phyloP scores from a whole-genome alignment of 2,888 invertebrate species.

The Andrena bucephala region DNA sequence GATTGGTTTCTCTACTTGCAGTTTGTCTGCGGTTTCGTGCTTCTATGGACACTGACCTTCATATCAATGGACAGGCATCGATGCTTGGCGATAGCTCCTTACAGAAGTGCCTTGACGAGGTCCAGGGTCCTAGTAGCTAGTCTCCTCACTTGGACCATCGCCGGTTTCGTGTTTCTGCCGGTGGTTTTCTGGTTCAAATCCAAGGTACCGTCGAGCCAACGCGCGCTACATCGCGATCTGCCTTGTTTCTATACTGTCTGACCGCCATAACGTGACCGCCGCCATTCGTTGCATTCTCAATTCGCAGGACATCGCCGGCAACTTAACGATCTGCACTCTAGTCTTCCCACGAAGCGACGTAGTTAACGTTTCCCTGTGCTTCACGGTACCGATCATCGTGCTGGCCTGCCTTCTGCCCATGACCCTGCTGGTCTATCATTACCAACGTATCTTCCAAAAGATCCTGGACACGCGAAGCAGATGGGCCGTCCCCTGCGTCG shows the following conservation, averaged over 20 bases:
- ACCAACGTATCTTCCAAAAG: conserved; percentile 86
- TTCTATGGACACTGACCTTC: conserved; percentile 87
- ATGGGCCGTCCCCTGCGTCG: conserved; percentile 86
- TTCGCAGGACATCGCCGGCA: conserved; percentile 69
- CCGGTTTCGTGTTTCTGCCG: conserved; percentile 86
- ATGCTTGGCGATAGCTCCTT: conserved; percentile 87
- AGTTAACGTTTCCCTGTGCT: conserved; percentile 85
- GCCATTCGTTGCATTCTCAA: background rate
- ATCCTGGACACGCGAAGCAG: conserved; percentile 86
- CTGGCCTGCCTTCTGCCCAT: conserved; percentile 86
- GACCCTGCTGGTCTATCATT: conserved; percentile 86
- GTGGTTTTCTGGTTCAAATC: conserved; percentile 86
- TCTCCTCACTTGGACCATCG: conserved; percentile 85
- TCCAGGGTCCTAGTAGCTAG: conserved; percentile 84
- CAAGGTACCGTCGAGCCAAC: conserved; percentile 66
- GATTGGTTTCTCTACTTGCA: conserved; percentile 75
- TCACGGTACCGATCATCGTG: conserved; percentile 86
- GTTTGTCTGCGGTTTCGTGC: conserved; percentile 87
- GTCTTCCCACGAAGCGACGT: conserved; percentile 86
- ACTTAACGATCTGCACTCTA: conserved; percentile 85
- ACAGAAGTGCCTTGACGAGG: conserved; percentile 85
- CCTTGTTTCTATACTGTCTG: background rate
- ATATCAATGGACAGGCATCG: conserved; percentile 87
- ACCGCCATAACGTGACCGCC: no score
- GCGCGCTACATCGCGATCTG: background rate